Percentiles rank a stretch among this genome's conserved stretches.
phyloP scores from a whole-genome alignment of 2,888 invertebrate species.

The Tetheella fluctuosa region DNA sequence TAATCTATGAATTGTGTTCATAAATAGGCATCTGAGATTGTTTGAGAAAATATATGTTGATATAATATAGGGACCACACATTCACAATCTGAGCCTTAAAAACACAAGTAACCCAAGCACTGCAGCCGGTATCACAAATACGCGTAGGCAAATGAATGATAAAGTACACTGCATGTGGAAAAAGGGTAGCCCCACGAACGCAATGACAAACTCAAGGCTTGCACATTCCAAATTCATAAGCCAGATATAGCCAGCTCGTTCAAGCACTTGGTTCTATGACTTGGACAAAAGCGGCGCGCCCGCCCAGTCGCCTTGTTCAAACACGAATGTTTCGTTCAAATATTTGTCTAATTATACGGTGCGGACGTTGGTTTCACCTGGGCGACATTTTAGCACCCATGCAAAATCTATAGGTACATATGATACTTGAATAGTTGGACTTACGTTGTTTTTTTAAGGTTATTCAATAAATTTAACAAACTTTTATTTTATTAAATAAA shows the following conservation, averaged over 20 bases:
- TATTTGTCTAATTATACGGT: constrained; percentile 68
- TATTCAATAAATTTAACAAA: no score
- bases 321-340: constrained; percentile 66
- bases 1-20: no score
- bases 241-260: constrained; percentile 38
- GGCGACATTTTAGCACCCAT: constrained; percentile 27
- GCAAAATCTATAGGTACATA: background rate
- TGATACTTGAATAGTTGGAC: background rate
- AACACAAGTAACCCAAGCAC: constrained; percentile 16
- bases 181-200: constrained; percentile 21
- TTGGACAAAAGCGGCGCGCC: constrained; percentile 55
- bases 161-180: constrained; percentile 34
- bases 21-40: no score
- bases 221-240: constrained; percentile 70
- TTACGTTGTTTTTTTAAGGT: background rate
- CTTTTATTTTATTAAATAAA: no score
- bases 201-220: constrained; percentile 45
- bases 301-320: constrained; percentile 52
- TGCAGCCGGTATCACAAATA: constrained; percentile 14
- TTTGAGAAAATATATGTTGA: no score
- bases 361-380: constrained; percentile 41
- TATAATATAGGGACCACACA: no score
- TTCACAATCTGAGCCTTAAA: background rate
- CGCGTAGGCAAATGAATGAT: constrained; percentile 30
- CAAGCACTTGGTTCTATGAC: constrained; percentile 25